Evolutionary conservation across 2,797 vertebrate species (phyloP).

Genomic region (Glyptemys insculpta): DNA sequence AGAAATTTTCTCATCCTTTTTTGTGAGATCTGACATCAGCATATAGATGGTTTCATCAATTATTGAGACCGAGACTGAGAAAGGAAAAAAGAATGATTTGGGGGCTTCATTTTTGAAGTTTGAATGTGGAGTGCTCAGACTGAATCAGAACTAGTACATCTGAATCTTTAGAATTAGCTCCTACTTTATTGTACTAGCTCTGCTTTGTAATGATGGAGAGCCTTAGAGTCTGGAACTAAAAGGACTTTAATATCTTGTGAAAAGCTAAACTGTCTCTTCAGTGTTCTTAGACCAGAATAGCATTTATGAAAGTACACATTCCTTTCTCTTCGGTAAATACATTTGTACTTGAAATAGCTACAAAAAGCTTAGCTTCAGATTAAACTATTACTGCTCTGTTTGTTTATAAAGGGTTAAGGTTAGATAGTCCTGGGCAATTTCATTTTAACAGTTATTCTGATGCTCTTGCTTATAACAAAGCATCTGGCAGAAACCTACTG

Average conservation of each 20-base stretch:
- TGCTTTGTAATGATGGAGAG: conserved; percentile 64
- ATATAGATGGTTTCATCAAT: conserved; percentile 84
- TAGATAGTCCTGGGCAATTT: conserved; percentile 10
- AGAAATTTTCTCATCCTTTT: conserved; percentile 80
- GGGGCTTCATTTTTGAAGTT: conserved; percentile 76
- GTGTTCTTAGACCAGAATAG: conserved; percentile 46
- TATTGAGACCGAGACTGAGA: conserved; percentile 80
- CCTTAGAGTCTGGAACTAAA: conserved; percentile 54
- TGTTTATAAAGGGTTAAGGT: background rate
- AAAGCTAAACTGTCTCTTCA: conserved; percentile 33
- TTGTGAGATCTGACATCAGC: conserved; percentile 81
- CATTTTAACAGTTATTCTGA: conserved; percentile 29
- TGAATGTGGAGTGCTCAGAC: conserved; percentile 72
- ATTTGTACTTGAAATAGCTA: conserved; percentile 26
- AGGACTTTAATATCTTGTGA: conserved; percentile 54
- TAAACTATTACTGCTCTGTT: conserved; percentile 18
- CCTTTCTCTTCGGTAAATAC: conserved; percentile 51
- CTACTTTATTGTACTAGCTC: conserved; percentile 43
- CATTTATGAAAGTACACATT: conserved; percentile 22
- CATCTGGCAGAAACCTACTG: background rate
- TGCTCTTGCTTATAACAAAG: conserved; percentile 25
- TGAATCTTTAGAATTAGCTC: conserved; percentile 76
- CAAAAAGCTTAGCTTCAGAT: background rate
- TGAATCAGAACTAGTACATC: conserved; percentile 68
- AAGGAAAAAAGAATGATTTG: conserved; percentile 79